Base-by-base conservation (phyloP, 2,113 vertebrate species). In the Perca flavescens region DNA sequence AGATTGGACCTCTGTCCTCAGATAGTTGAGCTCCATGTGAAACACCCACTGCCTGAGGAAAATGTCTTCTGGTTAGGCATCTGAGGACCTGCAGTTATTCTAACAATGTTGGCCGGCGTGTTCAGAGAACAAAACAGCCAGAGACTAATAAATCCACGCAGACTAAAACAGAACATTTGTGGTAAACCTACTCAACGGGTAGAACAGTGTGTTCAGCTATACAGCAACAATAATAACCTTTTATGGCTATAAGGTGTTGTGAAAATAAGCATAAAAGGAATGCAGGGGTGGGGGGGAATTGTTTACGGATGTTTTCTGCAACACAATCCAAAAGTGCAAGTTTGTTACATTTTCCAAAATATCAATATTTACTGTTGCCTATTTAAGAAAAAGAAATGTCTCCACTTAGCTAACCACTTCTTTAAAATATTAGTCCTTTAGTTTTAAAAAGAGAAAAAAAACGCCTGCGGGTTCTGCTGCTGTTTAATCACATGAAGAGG, bases 31-130 rank as follows among this genome's bases (percentile, higher is more conserved):
- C n/a, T 77, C 22, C 63, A 21, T 53, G 40, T 25, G 31, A 72
- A 64, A 10, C 52, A 40, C 17, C 12, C 3, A 54, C 49, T 46
- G 54, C n/a, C 21, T 28, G 43, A 61, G 70, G 56, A 50, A 15
- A 60, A 75, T 0, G 11, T 57, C 47, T 87, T 72, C 56, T 70
- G 61, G 78, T 85, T 49, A 54, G 25, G 54, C 65, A 56, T 74
- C 60, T 54, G 62, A 90, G 74, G 31, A 65, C 5, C 53, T 82
- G 80, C 62, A 82, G 80, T 63, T 66, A 86, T 85, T 86, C 66
- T 53, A 83, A 83, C 78, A 74, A 84, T 84, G 86, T 74, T 61
- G 66, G 80, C 74, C 17, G 22, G 2, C 54, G 40, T 5, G 40
- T 66, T 73, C 61, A 54, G 64, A 70, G 67, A 28, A 16, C 17